Evolutionary conservation across 2,797 vertebrate genomes (phyloP).

Genomic region (Erpetoichthys calabaricus): DNA sequence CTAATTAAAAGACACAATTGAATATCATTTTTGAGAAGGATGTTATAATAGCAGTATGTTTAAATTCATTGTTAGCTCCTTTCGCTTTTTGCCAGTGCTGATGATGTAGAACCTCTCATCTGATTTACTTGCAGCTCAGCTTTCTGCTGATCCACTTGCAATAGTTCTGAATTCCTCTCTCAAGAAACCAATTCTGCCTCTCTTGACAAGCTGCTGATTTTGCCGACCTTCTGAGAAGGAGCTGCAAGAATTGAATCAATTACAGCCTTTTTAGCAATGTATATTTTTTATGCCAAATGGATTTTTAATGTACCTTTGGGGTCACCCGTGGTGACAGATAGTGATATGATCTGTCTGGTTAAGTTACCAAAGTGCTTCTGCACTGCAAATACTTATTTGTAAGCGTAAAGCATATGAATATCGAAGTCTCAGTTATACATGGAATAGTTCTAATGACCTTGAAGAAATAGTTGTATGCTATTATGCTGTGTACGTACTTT

Average conservation of each 20-base stretch:
- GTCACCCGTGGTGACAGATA: conserved; percentile 8
- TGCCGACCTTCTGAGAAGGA: conserved; percentile 4
- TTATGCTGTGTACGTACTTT: background rate
- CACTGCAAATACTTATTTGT: conserved; percentile 22
- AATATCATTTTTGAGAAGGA: too few relatives aligned
- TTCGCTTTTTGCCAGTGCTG: too few relatives aligned
- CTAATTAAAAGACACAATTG: too few relatives aligned
- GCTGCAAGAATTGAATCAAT: conserved; percentile 3
- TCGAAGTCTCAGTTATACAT: conserved; percentile 34
- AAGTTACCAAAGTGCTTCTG: conserved; percentile 9
- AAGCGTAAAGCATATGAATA: conserved; percentile 33
- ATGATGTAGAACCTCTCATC: too few relatives aligned
- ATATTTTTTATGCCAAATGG: conserved; percentile 12
- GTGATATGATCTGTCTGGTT: conserved; percentile 17
- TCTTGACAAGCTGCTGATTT: conserved; percentile 5
- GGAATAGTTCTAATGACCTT: conserved; percentile 33
- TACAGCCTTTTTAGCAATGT: conserved; percentile 6
- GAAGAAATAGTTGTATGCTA: conserved; percentile 15
- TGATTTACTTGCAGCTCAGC: conserved; percentile 1
- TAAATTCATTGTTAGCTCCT: too few relatives aligned
- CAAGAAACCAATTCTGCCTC: conserved; percentile 1
- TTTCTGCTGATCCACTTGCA: background rate
- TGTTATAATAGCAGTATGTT: too few relatives aligned
- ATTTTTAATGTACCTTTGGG: conserved; percentile 17
- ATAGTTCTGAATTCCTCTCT: background rate